phyloP scores from a whole-genome alignment of 2,888 invertebrate species.

The Andrena minutula region DNA sequence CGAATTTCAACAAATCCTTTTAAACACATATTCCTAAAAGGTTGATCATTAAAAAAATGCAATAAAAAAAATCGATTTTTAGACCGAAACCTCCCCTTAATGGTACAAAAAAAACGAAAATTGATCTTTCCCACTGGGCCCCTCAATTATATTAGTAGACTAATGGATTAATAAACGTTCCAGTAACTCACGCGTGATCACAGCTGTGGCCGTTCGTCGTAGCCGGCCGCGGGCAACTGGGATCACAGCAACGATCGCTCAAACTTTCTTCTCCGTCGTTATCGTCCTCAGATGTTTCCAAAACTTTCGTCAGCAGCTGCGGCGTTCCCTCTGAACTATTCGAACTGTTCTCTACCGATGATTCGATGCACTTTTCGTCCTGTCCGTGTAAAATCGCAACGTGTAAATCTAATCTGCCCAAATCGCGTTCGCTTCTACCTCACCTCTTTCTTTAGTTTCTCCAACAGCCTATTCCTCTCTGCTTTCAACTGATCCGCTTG shows the following conservation, averaged over 20 bases:
- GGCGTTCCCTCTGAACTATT: conserved; percentile 69
- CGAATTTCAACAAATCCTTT: too few relatives aligned
- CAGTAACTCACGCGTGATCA: conserved; percentile 66
- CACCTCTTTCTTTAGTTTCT: conserved; percentile 89
- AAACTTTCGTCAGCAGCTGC: conserved; percentile 69
- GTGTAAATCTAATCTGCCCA: not conserved
- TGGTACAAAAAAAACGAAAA: too few relatives aligned
- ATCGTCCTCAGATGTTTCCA: conserved; percentile 75
- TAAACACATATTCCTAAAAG: too few relatives aligned
- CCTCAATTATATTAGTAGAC: too few relatives aligned
- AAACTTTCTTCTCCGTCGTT: conserved; percentile 62
- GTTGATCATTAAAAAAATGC: too few relatives aligned
- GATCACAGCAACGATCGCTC: conserved; percentile 52
- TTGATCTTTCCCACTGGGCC: too few relatives aligned
- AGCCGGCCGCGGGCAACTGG: conserved; percentile 58
- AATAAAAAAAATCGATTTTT: too few relatives aligned
- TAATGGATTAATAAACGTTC: conserved; percentile 6
- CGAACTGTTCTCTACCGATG: conserved; percentile 69
- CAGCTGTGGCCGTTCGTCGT: conserved; percentile 69
- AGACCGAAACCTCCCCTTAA: too few relatives aligned
- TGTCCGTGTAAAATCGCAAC: conserved; percentile 26
- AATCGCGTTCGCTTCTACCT: too few relatives aligned
- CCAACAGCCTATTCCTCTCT: conserved; percentile 90
- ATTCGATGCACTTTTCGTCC: conserved; percentile 79
- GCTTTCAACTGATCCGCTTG: conserved; percentile 89